Conservation (phyloP, 1,140 invertebrate species). For the Zaprionus tsacasi region DNA sequence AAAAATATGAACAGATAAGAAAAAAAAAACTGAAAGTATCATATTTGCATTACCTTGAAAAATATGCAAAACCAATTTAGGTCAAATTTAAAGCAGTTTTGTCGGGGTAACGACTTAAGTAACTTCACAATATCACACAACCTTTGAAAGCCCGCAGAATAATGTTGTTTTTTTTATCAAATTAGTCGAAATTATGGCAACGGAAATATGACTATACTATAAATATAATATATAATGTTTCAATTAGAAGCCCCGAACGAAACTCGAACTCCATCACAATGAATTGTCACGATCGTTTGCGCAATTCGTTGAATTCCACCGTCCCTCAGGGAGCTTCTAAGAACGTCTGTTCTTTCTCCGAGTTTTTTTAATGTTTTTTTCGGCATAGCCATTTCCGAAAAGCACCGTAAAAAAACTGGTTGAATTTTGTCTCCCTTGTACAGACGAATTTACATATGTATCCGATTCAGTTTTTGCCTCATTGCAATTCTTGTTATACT, state of each 20-base stretch:
- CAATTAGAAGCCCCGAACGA: slow-evolving; percentile 65
- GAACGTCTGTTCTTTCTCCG: slow-evolving; percentile 44
- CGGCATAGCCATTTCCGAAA: slow-evolving; percentile 46
- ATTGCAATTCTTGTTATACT: slow-evolving; percentile 34
- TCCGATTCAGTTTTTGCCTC: slow-evolving; percentile 30
- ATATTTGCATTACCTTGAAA: slow-evolving; percentile 76
- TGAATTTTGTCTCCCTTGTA: slow-evolving; percentile 34
- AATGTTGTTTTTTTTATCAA: not conserved
- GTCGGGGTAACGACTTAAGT: slow-evolving; percentile 7
- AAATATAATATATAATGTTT: slow-evolving; percentile 26
- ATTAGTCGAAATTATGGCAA: not conserved
- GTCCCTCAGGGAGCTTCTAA: slow-evolving; percentile 46
- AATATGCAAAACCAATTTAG: slow-evolving; percentile 66
- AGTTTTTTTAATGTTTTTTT: not conserved
- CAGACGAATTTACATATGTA: slow-evolving; percentile 20
- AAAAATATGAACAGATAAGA: slow-evolving; percentile 33
- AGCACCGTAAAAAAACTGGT: slow-evolving; percentile 41
- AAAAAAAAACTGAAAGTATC: slow-evolving; percentile 68
- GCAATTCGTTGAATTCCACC: slow-evolving; percentile 53
- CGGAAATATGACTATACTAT: not conserved
- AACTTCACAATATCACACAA: not conserved
- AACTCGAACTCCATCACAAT: slow-evolving; percentile 9
- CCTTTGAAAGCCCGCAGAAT: not conserved
- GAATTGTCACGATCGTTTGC: slow-evolving; percentile 43
- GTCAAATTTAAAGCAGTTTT: slow-evolving; percentile 59